Evolutionary conservation across 1,140 invertebrate species (phyloP).

Genomic region (Drosophila yakuba): DNA sequence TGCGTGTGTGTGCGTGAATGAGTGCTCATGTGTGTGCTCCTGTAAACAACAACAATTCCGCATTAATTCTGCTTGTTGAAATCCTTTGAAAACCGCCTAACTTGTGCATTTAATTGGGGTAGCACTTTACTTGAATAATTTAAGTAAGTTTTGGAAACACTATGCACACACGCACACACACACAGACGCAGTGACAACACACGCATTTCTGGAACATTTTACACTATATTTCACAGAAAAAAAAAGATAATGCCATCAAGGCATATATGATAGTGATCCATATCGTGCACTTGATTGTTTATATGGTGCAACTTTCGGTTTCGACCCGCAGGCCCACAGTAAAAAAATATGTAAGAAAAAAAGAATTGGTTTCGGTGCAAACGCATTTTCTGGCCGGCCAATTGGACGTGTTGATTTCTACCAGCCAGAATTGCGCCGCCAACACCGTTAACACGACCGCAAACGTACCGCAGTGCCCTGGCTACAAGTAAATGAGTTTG

Average conservation of each 20-base stretch:
- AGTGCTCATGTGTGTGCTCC: background rate
- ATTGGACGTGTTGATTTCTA: background rate
- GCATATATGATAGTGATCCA: background rate
- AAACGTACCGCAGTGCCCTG: background rate
- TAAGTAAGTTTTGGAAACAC: background rate
- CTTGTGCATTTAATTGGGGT: too few species aligned
- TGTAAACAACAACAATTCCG: slow-evolving; percentile 3
- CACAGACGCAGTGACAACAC: background rate
- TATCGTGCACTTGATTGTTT: background rate
- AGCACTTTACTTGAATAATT: background rate
- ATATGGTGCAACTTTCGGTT: background rate
- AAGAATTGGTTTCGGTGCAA: background rate
- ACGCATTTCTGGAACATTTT: background rate
- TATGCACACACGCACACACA: background rate
- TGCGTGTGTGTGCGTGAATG: background rate
- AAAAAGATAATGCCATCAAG: background rate
- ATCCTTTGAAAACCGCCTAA: background rate
- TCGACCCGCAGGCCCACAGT: slow-evolving; percentile 3
- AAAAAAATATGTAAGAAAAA: slow-evolving; percentile 17
- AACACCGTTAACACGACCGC: slow-evolving; percentile 7
- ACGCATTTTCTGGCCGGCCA: slow-evolving; percentile 7
- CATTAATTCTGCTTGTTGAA: background rate
- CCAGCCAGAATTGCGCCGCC: background rate
- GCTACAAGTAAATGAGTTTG: background rate
- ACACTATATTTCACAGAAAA: slow-evolving; percentile 6